Evolutionary conservation across 2,888 invertebrate genomes (phyloP).

Genomic region (Drosophila tanythrix): DNA sequence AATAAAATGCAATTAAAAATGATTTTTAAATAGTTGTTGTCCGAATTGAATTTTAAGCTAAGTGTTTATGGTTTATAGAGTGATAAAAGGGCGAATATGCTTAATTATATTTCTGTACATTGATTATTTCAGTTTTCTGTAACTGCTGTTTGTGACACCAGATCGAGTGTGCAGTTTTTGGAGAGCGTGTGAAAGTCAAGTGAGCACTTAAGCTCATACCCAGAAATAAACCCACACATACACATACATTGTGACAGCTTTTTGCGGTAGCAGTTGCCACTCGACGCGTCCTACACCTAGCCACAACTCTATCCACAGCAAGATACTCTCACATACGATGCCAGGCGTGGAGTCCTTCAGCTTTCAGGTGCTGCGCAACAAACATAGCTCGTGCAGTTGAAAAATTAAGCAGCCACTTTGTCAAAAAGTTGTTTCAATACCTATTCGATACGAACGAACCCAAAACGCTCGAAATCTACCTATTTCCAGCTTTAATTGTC

Average conservation of each 20-base stretch:
- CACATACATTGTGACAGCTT: slow-evolving; percentile 58
- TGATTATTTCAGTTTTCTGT: slow-evolving; percentile 37
- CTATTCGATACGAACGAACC: slow-evolving; percentile 8
- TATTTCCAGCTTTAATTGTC: slow-evolving; percentile 71
- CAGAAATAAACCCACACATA: slow-evolving; percentile 24
- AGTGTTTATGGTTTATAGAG: background rate
- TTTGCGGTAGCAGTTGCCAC: slow-evolving; percentile 70
- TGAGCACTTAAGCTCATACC: slow-evolving; percentile 55
- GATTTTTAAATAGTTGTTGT: background rate
- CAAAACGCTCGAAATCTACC: slow-evolving; percentile 11
- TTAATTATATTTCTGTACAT: background rate
- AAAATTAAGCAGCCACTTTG: slow-evolving; percentile 79
- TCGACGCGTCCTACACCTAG: slow-evolving; percentile 61
- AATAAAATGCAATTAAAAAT: background rate
- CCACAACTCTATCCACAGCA: slow-evolving; percentile 17
- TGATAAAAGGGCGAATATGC: background rate
- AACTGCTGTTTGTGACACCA: slow-evolving; percentile 66
- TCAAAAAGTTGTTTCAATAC: slow-evolving; percentile 73
- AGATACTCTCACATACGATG: slow-evolving; percentile 24
- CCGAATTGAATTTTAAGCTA: too few species aligned
- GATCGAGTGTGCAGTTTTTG: slow-evolving; percentile 69
- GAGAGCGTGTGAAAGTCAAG: slow-evolving; percentile 71
- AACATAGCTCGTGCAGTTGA: slow-evolving; percentile 61
- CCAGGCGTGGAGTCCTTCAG: slow-evolving; percentile 11
- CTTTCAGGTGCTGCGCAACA: slow-evolving; percentile 16